Conservation (phyloP, 2,888 invertebrate species). For the Ochlodes sylvanus region DNA sequence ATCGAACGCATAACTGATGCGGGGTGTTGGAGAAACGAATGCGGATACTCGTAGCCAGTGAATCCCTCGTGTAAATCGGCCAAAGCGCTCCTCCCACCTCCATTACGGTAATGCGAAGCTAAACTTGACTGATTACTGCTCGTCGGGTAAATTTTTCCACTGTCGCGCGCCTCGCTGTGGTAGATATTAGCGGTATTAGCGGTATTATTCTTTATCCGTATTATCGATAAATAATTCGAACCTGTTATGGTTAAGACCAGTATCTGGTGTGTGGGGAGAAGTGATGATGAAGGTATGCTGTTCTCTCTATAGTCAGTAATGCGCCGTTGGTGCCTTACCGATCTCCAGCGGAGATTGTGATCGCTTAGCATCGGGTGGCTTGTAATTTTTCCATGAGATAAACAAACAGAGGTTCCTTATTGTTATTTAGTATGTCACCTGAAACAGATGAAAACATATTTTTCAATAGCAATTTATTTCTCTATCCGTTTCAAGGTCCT, state of each 20-base stretch:
- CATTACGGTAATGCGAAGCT: conserved; percentile 76
- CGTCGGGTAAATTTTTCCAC: conserved; percentile 69
- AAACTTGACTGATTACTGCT: conserved; percentile 78
- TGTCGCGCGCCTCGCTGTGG: conserved; percentile 55
- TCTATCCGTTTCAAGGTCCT: background rate
- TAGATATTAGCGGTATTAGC: conserved; percentile 67
- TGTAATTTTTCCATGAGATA: no score
- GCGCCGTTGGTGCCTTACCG: no score
- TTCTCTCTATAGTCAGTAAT: no score
- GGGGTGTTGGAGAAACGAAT: conserved; percentile 25
- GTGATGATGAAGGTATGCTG: no score
- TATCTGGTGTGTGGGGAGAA: no score
- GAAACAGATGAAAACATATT: no score
- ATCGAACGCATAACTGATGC: conserved; percentile 12
- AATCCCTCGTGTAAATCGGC: conserved; percentile 52
- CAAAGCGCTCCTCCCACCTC: conserved; percentile 59
- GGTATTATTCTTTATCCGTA: conserved; percentile 62
- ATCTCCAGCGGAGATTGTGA: no score
- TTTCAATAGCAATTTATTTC: no score
- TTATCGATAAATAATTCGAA: conserved; percentile 65
- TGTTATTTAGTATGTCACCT: background rate
- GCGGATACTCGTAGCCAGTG: conserved; percentile 15
- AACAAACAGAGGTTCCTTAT: no score
- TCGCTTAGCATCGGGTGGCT: no score
- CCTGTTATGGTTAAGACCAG: background rate